Base-by-base conservation (phyloP, 92 coral and sea anemone species). In the Chrysogorgia sp. region DNA sequence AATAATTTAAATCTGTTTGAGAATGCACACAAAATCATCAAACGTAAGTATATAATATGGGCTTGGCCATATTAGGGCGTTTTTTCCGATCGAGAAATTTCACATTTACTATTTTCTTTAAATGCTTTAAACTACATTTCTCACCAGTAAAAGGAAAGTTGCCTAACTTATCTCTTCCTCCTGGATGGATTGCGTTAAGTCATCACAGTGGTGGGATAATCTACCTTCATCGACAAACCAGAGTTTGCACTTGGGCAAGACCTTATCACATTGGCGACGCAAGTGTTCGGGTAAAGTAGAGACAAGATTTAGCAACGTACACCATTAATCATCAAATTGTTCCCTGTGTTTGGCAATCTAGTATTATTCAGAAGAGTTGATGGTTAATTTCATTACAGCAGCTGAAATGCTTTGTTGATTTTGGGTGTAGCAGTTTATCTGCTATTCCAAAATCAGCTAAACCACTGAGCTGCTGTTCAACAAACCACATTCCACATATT, bases 171-270 rank as follows among this genome's bases (percentile, higher is more conserved):
- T 90, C 97, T 7, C 77, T 96, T 34, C 99, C 99, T 20, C 92
- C 86, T 13, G 97, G 94, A 31, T 96, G 99, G 99, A 69, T 96
- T 33, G 99, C 96, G n/a, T 72, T 96, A 0, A 87, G 89, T 58
- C 99, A 96, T 50, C 90, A 92, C 63, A 96, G 99, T 87, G 99
- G 99, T 17, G 99, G 99, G 21, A 85, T 96, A 8, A 71, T 96
- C 37, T 96, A 96, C 62, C 96, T 96, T 12, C 92, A 96, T 83
- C 96, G 92, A 53, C 67, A 84, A 40, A 74, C 97, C 22, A 69
- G 99, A 70, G 97, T 96, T 0, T 86, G 91, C 71, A 96, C 97
- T 0, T 96, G 99, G 99, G 87, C 92, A 19, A 92, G 99, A 19
- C 99, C 99, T 23, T 96, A 96, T 81, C 93, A 91, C 83, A 89